These are phyloP conservation scores for Hipposideros armiger DNA, from an alignment of 2,113 vertebrate genomes.

Conservation along the genomic window DNA sequence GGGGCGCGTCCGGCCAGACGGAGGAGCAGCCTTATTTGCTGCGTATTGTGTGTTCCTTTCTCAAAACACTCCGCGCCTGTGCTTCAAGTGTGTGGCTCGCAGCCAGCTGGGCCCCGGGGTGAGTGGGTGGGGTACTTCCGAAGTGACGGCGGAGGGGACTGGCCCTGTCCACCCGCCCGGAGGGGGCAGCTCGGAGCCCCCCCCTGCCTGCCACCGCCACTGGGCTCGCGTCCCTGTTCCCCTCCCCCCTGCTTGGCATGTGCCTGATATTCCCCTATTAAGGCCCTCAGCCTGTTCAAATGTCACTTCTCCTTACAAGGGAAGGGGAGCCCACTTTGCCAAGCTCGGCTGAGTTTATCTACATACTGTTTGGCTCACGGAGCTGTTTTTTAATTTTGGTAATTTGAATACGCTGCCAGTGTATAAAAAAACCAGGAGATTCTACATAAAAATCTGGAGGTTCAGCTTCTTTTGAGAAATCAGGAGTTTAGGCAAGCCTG, in stretches of 20 bases:
- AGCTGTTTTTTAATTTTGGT: background rate
- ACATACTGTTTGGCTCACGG: background rate
- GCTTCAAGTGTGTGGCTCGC: conserved; percentile 59
- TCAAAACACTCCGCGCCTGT: conserved; percentile 80
- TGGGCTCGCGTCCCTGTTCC: rapidly evolving
- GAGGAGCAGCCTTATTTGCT: conserved; percentile 76
- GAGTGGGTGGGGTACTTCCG: background rate
- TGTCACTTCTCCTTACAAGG: background rate
- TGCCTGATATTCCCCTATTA: rapidly evolving
- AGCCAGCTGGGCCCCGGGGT: conserved; percentile 32
- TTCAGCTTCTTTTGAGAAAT: conserved; percentile 1
- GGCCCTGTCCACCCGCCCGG: background rate
- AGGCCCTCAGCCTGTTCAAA: background rate
- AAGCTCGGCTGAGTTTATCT: background rate
- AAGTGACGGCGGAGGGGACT: rapidly evolving
- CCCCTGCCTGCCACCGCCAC: background rate
- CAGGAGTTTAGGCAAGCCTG: background rate
- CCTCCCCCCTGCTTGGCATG: rapidly evolving
- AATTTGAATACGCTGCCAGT: conserved; percentile 17
- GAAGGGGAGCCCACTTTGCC: background rate
- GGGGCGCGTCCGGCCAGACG: conserved; percentile 71
- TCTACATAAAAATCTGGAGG: background rate
- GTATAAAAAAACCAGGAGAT: background rate
- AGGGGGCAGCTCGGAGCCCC: background rate
- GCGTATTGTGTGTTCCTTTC: conserved; percentile 73